Percentiles rank a stretch among this genome's conserved stretches.
Evolutionary conservation across 2,113 vertebrate genomes (phyloP).

Genomic region (Xiphophorus couchianus): DNA sequence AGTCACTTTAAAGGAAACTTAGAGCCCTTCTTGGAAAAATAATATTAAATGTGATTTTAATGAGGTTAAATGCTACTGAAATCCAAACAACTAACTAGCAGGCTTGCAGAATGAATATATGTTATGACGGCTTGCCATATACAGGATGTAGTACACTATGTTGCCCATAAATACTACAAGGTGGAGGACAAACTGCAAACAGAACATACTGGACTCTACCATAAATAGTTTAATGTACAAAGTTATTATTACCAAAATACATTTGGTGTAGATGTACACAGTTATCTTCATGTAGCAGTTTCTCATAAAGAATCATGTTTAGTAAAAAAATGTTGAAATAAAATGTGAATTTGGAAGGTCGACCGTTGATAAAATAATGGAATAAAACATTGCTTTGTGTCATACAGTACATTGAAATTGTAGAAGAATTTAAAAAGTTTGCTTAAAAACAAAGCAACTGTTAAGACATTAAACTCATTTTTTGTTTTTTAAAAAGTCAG

Average conservation of each 20-base stretch:
- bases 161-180: not conserved
- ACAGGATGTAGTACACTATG: not conserved
- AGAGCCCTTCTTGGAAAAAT: not conserved
- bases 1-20: not conserved
- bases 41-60: not conserved
- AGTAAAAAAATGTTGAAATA: not conserved
- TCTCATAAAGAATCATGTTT: not conserved
- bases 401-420: too few relatives aligned
- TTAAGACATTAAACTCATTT: not conserved
- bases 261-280: not conserved
- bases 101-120: not conserved
- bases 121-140: not conserved
- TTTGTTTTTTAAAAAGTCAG: not conserved
- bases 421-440: not conserved
- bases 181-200: not conserved
- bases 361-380: too few relatives aligned
- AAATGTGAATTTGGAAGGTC: not conserved
- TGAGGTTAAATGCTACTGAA: not conserved
- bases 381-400: too few relatives aligned
- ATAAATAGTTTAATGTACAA: not conserved
- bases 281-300: not conserved
- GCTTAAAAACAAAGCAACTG: not conserved
- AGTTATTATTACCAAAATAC: not conserved
- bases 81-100: not conserved
- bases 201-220: slow-evolving; percentile 1